A percentile compares a stretch with the other conserved stretches of the same genome.
These are phyloP conservation scores for Triplophysa rosa DNA, from an alignment of 2,113 vertebrate species.

Conservation along the genomic window DNA sequence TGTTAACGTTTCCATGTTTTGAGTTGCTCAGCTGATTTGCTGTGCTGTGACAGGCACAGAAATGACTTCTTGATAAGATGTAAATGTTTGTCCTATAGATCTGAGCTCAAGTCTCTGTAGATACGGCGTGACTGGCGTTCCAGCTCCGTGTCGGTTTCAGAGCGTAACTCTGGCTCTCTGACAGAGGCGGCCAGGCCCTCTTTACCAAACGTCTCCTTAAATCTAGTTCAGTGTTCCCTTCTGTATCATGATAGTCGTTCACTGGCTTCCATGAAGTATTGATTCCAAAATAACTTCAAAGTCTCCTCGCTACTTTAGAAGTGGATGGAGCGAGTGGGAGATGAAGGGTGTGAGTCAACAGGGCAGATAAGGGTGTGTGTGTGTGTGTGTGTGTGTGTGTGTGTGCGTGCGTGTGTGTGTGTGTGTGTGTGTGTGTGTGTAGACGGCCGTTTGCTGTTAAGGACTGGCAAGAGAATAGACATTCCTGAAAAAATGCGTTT, in stretches of 20 bases:
- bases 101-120: too few species aligned
- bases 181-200: constrained; percentile 23
- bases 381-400: too few species aligned
- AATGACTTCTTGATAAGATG: neutral
- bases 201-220: constrained; percentile 49
- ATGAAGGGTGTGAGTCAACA: constrained; percentile 40
- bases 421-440: neutral
- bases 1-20: neutral
- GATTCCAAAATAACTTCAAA: constrained; percentile 76
- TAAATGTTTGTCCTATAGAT: too few species aligned
- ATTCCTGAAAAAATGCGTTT: constrained; percentile 39
- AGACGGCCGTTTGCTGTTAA: constrained; percentile 27
- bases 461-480: constrained; percentile 47
- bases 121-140: neutral
- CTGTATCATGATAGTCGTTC: constrained; percentile 58
- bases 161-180: constrained; percentile 31
- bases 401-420: too few species aligned
- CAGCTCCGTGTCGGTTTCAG: constrained; percentile 1
- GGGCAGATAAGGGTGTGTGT: constrained; percentile 1
- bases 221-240: constrained; percentile 61
- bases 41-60: neutral
- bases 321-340: constrained; percentile 42
- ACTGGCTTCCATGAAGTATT: constrained; percentile 68
- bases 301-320: constrained; percentile 59
- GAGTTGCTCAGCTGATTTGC: neutral